Conservation (phyloP, 2,797 vertebrate genomes). For the Prionace glauca region DNA sequence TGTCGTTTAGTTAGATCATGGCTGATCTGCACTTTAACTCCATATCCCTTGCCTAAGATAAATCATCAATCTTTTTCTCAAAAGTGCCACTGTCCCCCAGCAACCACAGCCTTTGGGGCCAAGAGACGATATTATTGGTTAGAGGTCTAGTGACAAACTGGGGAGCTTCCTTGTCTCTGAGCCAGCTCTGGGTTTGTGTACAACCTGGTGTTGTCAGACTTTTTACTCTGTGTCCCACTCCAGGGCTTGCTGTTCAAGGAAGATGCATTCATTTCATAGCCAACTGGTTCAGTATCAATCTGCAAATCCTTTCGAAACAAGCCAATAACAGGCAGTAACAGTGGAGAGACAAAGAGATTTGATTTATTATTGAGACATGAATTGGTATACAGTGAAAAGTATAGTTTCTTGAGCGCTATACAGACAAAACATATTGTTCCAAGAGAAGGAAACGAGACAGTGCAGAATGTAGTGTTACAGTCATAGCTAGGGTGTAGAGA, state of each 20-base stretch:
- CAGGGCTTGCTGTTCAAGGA: not conserved
- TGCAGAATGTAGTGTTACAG: too few species aligned
- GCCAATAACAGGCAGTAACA: not conserved
- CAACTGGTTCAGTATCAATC: not conserved
- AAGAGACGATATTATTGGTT: not conserved
- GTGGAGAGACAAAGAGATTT: too few species aligned
- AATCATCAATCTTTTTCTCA: not conserved
- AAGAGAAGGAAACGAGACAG: too few species aligned
- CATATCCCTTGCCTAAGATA: not conserved
- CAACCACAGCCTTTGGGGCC: not conserved
- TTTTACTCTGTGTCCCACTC: not conserved
- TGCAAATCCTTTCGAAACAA: not conserved
- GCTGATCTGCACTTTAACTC: not conserved
- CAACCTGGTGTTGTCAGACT: too few species aligned
- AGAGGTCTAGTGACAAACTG: not conserved
- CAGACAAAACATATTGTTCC: too few species aligned
- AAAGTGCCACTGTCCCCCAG: not conserved
- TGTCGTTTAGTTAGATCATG: not conserved
- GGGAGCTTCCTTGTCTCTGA: not conserved
- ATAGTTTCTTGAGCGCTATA: too few species aligned
- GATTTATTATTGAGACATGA: too few species aligned
- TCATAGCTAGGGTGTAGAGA: too few species aligned
- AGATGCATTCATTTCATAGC: not conserved
- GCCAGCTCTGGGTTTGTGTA: not conserved
- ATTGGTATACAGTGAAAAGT: too few species aligned